These are phyloP conservation scores for Tachysurus vachellii DNA, from an alignment of 2,113 vertebrate genomes.

Conservation along the genomic window DNA sequence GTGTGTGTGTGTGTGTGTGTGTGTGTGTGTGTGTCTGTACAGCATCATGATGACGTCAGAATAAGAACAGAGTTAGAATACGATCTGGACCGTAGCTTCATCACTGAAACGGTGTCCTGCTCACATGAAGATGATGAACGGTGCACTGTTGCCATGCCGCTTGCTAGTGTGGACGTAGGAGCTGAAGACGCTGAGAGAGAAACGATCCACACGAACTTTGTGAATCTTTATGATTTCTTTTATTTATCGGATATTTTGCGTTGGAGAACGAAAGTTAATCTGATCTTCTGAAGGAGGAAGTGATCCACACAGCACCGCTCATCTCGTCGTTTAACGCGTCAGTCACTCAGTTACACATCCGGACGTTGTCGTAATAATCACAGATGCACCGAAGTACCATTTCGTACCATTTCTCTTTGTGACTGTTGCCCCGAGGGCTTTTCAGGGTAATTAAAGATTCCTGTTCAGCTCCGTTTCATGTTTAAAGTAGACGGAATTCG, in stretches of 20 bases:
- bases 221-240: background rate
- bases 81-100: background rate
- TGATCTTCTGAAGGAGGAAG: background rate
- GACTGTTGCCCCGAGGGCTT: background rate
- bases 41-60: background rate
- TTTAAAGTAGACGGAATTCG: background rate
- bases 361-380: background rate
- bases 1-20: too few species aligned
- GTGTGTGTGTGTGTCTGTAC: too few species aligned
- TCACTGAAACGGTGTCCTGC: background rate
- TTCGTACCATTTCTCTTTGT: background rate
- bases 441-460: background rate
- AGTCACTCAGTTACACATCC: background rate
- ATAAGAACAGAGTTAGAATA: background rate
- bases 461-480: background rate
- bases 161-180: background rate
- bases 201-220: background rate
- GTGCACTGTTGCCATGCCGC: background rate
- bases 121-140: background rate
- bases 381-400: background rate
- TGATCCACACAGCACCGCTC: background rate
- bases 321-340: background rate
- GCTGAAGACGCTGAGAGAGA: background rate
- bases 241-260: background rate
- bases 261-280: background rate